Evolutionary conservation across 2,797 vertebrate species (phyloP).

Genomic region (Eulemur coronatus): DNA sequence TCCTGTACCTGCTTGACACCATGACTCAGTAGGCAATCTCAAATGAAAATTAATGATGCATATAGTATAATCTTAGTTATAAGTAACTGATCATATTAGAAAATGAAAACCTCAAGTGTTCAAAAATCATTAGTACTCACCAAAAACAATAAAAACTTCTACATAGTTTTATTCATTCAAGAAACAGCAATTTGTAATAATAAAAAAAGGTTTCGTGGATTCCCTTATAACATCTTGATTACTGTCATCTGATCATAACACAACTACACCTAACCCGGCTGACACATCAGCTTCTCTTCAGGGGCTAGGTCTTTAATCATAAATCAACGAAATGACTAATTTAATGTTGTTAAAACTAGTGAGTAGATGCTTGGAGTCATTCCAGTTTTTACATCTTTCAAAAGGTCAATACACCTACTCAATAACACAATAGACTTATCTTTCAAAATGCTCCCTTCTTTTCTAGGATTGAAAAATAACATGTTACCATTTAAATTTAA

Average conservation of each 20-base stretch:
- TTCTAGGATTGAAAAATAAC: conserved; percentile 78
- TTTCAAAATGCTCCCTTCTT: conserved; percentile 85
- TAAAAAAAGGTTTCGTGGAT: conserved; percentile 69
- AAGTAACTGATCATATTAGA: conserved; percentile 3
- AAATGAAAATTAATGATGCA: conserved; percentile 70
- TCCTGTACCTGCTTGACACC: conserved; percentile 63
- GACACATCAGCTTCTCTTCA: conserved; percentile 81
- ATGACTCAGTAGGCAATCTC: conserved; percentile 59
- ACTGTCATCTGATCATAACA: conserved; percentile 80
- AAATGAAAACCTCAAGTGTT: conserved; percentile 28
- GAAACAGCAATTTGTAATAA: conserved; percentile 56
- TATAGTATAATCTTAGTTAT: conserved; percentile 45
- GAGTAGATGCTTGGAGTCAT: conserved; percentile 86
- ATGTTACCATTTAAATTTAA: conserved; percentile 73
- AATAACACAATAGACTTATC: conserved; percentile 85
- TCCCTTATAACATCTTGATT: conserved; percentile 73
- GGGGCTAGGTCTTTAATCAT: conserved; percentile 80
- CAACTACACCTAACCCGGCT: conserved; percentile 73
- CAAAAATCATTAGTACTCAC: neutral
- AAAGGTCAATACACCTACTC: conserved; percentile 92
- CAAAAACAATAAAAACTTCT: conserved; percentile 20
- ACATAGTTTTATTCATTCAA: conserved; percentile 63
- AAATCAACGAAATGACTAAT: conserved; percentile 86
- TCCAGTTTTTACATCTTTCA: conserved; percentile 89
- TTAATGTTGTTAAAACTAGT: conserved; percentile 82